A percentile compares a stretch with the other conserved stretches of the same genome.
Conservation (phyloP, 2,797 vertebrate genomes). For the Pampus argenteus region DNA sequence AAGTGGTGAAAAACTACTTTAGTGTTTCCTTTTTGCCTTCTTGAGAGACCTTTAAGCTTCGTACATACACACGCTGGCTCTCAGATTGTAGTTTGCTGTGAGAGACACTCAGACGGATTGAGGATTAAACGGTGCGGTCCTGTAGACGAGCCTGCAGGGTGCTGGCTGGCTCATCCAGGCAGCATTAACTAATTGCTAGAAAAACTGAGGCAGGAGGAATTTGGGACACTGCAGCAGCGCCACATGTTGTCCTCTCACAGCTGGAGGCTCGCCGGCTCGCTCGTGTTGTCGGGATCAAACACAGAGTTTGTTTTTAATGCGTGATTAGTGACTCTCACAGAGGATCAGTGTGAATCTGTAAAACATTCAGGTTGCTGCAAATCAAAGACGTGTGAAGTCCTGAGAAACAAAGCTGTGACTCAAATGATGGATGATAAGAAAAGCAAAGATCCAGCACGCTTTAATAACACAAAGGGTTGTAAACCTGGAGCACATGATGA, state of each 20-base stretch:
- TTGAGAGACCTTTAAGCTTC: not conserved
- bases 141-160: conserved; percentile 22
- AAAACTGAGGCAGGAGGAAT: conserved; percentile 40
- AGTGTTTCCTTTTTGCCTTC: too few relatives aligned
- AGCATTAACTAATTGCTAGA: conserved; percentile 68
- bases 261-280: too few relatives aligned
- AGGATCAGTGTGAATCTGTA: not conserved
- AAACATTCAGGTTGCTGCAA: not conserved
- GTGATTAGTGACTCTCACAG: not conserved
- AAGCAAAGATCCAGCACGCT: too few relatives aligned
- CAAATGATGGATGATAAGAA: too few relatives aligned
- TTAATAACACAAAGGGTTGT: too few relatives aligned
- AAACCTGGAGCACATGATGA: too few relatives aligned
- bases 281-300: conserved; percentile 28
- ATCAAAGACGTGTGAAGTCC: not conserved
- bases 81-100: not conserved
- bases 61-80: too few relatives aligned
- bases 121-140: conserved; percentile 21
- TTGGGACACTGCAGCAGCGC: conserved; percentile 24
- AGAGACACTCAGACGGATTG: conserved; percentile 34
- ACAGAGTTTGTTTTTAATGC: conserved; percentile 4
- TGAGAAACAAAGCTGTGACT: too few relatives aligned
- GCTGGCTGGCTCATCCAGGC: conserved; percentile 42
- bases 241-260: conserved; percentile 31
- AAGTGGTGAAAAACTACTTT: too few relatives aligned